These are phyloP conservation scores for Drosophila guanche DNA, from an alignment of 1,140 invertebrate species.

Conservation along the genomic window DNA sequence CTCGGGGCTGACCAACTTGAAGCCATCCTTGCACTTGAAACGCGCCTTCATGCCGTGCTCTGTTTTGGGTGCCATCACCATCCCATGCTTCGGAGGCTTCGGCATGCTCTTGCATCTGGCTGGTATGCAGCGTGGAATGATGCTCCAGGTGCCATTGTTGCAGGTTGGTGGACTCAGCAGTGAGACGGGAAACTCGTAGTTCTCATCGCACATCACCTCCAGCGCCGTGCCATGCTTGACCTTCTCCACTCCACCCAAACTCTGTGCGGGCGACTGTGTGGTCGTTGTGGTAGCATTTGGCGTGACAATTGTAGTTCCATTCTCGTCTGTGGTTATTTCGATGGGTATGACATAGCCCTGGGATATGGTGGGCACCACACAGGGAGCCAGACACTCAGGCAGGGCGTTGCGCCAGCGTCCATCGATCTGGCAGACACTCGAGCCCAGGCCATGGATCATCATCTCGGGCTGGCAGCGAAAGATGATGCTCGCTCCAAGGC, in stretches of 20 bases:
- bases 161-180: slow-evolving; percentile 86
- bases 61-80: slow-evolving; percentile 97
- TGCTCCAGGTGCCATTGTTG: slow-evolving; percentile 97
- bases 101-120: slow-evolving; percentile 96
- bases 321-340: slow-evolving; percentile 77
- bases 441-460: slow-evolving; percentile 94
- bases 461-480: slow-evolving; percentile 97
- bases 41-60: slow-evolving; percentile 96
- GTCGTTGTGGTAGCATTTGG: slow-evolving; percentile 85
- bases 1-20: slow-evolving; percentile 89
- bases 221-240: slow-evolving; percentile 94
- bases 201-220: slow-evolving; percentile 92
- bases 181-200: slow-evolving; percentile 90
- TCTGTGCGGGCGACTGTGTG: slow-evolving; percentile 84
- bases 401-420: slow-evolving; percentile 96
- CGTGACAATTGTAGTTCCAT: slow-evolving; percentile 82
- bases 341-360: slow-evolving; percentile 89
- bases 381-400: slow-evolving; percentile 95
- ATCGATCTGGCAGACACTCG: slow-evolving; percentile 95
- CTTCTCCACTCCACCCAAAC: slow-evolving; percentile 84
- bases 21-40: slow-evolving; percentile 97
- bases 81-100: slow-evolving; percentile 93
- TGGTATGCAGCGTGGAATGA: slow-evolving; percentile 95
- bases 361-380: slow-evolving; percentile 93
- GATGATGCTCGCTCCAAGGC: slow-evolving; percentile 94